Evolutionary conservation across 2,888 invertebrate species (phyloP), one percentile per base, ranked within the genome.

Genomic region (Quadroppia sp.): DNA sequence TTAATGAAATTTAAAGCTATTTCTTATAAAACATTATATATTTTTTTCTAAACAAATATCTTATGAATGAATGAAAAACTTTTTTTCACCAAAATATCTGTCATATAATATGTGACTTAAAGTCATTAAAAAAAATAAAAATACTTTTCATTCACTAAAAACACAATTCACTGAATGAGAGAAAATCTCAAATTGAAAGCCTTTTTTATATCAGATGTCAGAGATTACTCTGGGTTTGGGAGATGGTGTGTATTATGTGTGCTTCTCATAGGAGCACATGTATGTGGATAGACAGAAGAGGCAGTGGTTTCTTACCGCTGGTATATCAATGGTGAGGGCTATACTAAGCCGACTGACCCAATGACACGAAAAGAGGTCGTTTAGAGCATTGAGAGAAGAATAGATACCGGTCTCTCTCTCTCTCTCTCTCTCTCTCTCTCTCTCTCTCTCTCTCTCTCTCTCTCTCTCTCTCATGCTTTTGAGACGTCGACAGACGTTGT

Each of bases 281-380:
- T 13, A 45, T 45, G 45, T 7, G 36, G n/a, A 45, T n/a, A 50
- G 50, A 20, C 20, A 53, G 53, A 53, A 45, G 45, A 53, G 53
- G 53, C 53, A 53, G 53, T 53, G 53, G 53, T 25, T 53, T 53
- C 9, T 45, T 9, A 45, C 2, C 45, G 2, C 2, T 45, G 45
- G 11, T 45, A 45, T 45, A 15, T 17, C 15, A 11, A 45, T 45
- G 15, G 11, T 45, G 45, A 45, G 45, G 9, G 36, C 36, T 36
- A 36, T 36, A 36, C 36, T 36, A 36, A 36, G 13, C 30, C 28
- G 42, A 28, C 30, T 71, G 71, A 71, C 71, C 71, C 71, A 15
- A 11, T 71, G 71, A 71, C 71, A 71, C 71, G 48, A 71, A 71
- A 71, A 71, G 50, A 71, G 71, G 71, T 71, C 50, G 53, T 67